These are phyloP conservation scores for Leptopilina syphax DNA, from an alignment of 2,888 invertebrate genomes.

Conservation along the genomic window DNA sequence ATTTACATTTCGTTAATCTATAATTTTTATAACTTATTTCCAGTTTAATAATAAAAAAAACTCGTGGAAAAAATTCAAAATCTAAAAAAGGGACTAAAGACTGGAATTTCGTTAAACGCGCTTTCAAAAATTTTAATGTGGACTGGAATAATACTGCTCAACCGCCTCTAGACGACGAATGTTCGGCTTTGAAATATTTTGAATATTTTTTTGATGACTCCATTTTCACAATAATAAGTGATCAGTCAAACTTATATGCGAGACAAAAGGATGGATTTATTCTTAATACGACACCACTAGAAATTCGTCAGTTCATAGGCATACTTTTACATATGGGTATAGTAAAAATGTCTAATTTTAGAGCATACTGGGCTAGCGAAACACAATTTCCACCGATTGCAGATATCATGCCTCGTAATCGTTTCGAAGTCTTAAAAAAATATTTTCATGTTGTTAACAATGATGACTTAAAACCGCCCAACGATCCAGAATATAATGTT, in stretches of 20 bases:
- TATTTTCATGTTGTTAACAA: slow-evolving; percentile 44
- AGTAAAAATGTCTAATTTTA: slow-evolving; percentile 30
- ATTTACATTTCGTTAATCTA: neutral
- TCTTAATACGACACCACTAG: slow-evolving; percentile 32
- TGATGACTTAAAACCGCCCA: slow-evolving; percentile 32
- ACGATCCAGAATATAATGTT: slow-evolving; percentile 26
- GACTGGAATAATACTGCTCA: neutral
- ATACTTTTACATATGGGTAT: slow-evolving; percentile 42
- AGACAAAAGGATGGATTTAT: slow-evolving; percentile 35
- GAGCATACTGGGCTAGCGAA: slow-evolving; percentile 40
- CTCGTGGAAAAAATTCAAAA: neutral
- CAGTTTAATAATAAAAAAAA: neutral
- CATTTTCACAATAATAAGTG: slow-evolving; percentile 33
- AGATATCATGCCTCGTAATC: slow-evolving; percentile 40
- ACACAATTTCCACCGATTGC: slow-evolving; percentile 28
- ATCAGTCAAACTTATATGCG: slow-evolving; percentile 42
- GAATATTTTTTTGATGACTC: slow-evolving; percentile 38
- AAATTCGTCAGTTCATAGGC: slow-evolving; percentile 40
- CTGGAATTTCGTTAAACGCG: neutral
- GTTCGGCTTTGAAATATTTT: slow-evolving; percentile 32
- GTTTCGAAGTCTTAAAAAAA: slow-evolving; percentile 31
- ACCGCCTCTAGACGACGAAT: slow-evolving; percentile 1
- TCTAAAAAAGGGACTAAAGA: neutral
- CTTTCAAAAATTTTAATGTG: neutral
- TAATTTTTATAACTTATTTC: neutral